Evolutionary conservation across 2,888 invertebrate genomes (phyloP), one percentile per base, ranked within the genome.

Genomic region (Subacronicta megacephala): DNA sequence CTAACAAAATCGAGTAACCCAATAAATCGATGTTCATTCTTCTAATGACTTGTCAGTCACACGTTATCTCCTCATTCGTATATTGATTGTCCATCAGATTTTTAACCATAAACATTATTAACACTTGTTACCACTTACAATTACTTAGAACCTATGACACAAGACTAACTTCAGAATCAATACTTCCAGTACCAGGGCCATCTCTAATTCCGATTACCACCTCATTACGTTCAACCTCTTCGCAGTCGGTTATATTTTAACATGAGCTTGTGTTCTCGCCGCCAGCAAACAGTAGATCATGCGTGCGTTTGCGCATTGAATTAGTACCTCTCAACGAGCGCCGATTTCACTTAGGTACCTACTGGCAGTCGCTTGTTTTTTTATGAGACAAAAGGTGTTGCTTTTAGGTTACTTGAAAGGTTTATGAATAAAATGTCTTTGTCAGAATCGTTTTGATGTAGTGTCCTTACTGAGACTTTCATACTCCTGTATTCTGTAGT

Each of bases 281-380:
- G 89, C 83, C 69, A 29, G 80, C 77, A 88, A 89, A 90, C 85
- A 88, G 77, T 80, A 80, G 81, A 84, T 88, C 77, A 82, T 83
- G 64, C 59, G 33, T 81, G 81, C 82, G 89, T 85, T 77, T 90
- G 85, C 85, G 77, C 80, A 81, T 18, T 57, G 33, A 43, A 71
- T 90, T 91, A 90, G 84, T 84, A 68, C 50, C 60, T 54, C 69
- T 62, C 57, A 68, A 72, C 62, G 62, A 75, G 58, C 67, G 77
- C 73, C 78, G 79, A 77, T 82, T 81, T 82, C 79, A 78, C 81
- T 79, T 68, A 70, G 62, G 38, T 57, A 43, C 38, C 36, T 29
- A 41, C 54, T 64, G 65, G 15, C 60, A 46, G 54, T 17, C 50
- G 57, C 33, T 18, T 43, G 55, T 38, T 51, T 40, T 60, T 54